A percentile compares a stretch with the other conserved stretches of the same genome.
These are phyloP conservation scores for Drosophila glabriapex DNA, from an alignment of 2,888 invertebrate genomes.

Conservation along the genomic window DNA sequence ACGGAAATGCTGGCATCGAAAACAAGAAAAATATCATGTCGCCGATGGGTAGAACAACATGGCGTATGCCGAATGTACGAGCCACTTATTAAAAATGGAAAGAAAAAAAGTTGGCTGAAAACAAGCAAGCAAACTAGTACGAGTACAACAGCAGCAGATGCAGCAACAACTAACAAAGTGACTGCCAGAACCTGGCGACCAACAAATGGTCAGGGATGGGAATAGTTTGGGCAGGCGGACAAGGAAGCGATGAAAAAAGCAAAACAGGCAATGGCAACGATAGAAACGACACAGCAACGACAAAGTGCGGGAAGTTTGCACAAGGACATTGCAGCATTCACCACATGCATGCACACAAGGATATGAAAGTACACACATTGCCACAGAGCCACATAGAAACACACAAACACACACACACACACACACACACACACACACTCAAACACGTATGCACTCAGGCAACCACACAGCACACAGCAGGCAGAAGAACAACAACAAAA, in stretches of 20 bases:
- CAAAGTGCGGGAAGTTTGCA: constrained; percentile 81
- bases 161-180: constrained; percentile 59
- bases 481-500: constrained; percentile 26
- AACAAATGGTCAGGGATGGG: constrained; percentile 59
- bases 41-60: constrained; percentile 58
- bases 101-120: constrained; percentile 28
- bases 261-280: constrained; percentile 44
- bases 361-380: constrained; percentile 63
- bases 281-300: constrained; percentile 48
- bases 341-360: constrained; percentile 81
- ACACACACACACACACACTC: constrained; percentile 19
- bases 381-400: constrained; percentile 25
- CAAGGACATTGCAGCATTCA: constrained; percentile 79
- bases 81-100: constrained; percentile 62
- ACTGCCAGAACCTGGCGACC: constrained; percentile 45
- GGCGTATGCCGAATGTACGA: constrained; percentile 66
- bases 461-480: constrained; percentile 51
- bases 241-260: constrained; percentile 37
- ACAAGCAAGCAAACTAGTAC: constrained; percentile 35
- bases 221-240: constrained; percentile 27
- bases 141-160: constrained; percentile 39
- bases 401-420: constrained; percentile 18
- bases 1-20: constrained; percentile 36
- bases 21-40: constrained; percentile 48
- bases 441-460: constrained; percentile 10